phyloP scores from a whole-genome alignment of 2,888 invertebrate species.

The Metopia argyrocephala region DNA sequence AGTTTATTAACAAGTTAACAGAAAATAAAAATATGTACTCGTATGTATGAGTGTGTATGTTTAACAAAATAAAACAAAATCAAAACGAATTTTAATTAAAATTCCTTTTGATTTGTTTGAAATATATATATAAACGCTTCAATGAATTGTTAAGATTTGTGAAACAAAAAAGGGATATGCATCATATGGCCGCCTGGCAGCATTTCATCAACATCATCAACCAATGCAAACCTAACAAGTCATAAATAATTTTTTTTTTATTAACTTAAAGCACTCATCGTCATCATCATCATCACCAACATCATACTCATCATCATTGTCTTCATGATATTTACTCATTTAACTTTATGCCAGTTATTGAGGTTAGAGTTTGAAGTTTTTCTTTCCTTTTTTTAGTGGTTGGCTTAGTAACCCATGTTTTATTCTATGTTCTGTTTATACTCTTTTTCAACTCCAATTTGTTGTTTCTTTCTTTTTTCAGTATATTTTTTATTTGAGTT shows the following conservation, averaged over 20 bases:
- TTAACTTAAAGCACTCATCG: not conserved
- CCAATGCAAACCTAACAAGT: not conserved
- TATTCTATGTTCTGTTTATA: slow-evolving; percentile 8
- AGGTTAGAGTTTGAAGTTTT: slow-evolving; percentile 50
- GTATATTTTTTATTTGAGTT: slow-evolving; percentile 8
- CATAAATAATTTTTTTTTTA: not conserved
- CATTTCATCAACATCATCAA: slow-evolving; percentile 43
- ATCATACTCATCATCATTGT: not conserved
- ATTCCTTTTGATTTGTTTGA: slow-evolving; percentile 47
- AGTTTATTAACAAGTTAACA: slow-evolving; percentile 42
- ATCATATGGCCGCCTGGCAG: slow-evolving; percentile 29
- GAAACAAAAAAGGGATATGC: slow-evolving; percentile 4
- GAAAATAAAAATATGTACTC: not conserved
- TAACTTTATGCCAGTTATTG: not conserved
- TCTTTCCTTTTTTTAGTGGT: no score
- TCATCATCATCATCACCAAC: slow-evolving; percentile 21
- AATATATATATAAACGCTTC: slow-evolving; percentile 39
- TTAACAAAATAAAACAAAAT: not conserved
- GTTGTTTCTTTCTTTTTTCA: not conserved
- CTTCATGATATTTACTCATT: not conserved
- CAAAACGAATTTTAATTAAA: slow-evolving; percentile 32
- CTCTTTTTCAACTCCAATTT: not conserved
- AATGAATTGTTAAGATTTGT: not conserved
- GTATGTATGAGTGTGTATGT: not conserved
- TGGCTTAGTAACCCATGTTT: slow-evolving; percentile 62